Conservation (phyloP, 2,797 vertebrate species). For the Cynodonichthys magdalenae region DNA sequence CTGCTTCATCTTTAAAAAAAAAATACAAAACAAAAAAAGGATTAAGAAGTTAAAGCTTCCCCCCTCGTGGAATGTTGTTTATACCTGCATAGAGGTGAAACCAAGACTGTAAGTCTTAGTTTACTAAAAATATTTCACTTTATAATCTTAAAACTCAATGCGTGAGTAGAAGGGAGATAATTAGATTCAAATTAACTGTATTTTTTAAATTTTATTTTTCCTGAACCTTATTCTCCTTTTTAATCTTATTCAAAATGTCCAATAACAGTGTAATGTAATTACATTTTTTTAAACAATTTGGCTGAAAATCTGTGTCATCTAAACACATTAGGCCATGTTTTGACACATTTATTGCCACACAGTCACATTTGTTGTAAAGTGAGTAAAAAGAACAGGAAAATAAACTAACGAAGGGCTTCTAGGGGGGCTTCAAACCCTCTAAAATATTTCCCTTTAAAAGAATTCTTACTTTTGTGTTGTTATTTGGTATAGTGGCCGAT, state of each 20-base stretch:
- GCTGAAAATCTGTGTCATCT: too few relatives aligned
- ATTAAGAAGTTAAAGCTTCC: slow-evolving; percentile 56
- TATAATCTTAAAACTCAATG: too few relatives aligned
- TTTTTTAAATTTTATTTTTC: too few relatives aligned
- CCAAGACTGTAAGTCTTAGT: slow-evolving; percentile 24
- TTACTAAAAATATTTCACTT: background rate
- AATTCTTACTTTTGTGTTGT: slow-evolving; percentile 12
- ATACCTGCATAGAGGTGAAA: slow-evolving; percentile 69
- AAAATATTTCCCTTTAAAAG: slow-evolving; percentile 47
- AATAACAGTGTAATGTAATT: background rate
- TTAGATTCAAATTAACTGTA: background rate
- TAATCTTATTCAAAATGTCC: slow-evolving; percentile 21
- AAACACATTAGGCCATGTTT: too few relatives aligned
- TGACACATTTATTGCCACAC: slow-evolving; percentile 13
- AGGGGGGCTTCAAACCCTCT: slow-evolving; percentile 51
- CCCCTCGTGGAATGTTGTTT: slow-evolving; percentile 76
- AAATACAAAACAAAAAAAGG: slow-evolving; percentile 37
- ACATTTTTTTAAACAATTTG: too few relatives aligned
- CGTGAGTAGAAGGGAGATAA: too few relatives aligned
- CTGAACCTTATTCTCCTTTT: background rate
- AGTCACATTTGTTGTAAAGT: slow-evolving; percentile 20
- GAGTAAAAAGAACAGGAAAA: slow-evolving; percentile 22
- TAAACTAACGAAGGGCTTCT: slow-evolving; percentile 30
- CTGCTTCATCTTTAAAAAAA: slow-evolving; percentile 15
- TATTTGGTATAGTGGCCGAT: background rate